phyloP scores from a whole-genome alignment of 2,113 vertebrate genomes.

The Urocolius indicus region DNA sequence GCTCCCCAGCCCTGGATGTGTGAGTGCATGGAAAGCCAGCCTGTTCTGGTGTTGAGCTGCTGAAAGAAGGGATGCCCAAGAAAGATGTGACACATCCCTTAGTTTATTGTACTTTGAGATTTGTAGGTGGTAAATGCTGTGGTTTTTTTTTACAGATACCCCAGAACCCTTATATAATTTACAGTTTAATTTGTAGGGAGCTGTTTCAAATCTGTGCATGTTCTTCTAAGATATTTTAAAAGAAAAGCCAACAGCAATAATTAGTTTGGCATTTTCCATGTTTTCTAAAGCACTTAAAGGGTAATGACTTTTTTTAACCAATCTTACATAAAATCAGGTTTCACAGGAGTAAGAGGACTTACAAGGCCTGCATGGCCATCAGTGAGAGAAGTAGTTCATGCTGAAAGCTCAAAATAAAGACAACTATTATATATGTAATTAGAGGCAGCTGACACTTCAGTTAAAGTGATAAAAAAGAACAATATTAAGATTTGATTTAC shows the following conservation, averaged over 20 bases:
- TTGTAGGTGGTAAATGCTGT: slow-evolving; percentile 43
- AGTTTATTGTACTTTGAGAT: slow-evolving; percentile 21
- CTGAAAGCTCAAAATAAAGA: slow-evolving; percentile 39
- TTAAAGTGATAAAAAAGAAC: slow-evolving; percentile 67
- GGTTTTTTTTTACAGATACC: slow-evolving; percentile 30
- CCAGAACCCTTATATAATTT: slow-evolving; percentile 28
- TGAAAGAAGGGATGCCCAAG: not conserved
- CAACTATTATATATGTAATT: slow-evolving; percentile 28
- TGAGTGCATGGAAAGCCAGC: not conserved
- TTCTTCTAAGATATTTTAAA: slow-evolving; percentile 25
- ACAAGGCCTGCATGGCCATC: not conserved
- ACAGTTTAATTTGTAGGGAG: slow-evolving; percentile 21
- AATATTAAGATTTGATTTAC: slow-evolving; percentile 76
- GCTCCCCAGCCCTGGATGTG: not conserved
- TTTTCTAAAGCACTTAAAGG: slow-evolving; percentile 42
- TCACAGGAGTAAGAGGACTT: slow-evolving; percentile 16
- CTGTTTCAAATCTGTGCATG: slow-evolving; percentile 32
- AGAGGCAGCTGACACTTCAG: slow-evolving; percentile 52
- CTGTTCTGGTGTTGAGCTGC: not conserved
- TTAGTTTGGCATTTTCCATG: slow-evolving; percentile 60
- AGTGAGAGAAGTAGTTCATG: slow-evolving; percentile 11
- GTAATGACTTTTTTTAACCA: not conserved
- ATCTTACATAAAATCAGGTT: slow-evolving; percentile 23
- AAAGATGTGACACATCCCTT: not conserved
- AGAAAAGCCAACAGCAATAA: slow-evolving; percentile 66